Evolutionary conservation across 2,113 vertebrate genomes (phyloP), one percentile per base, ranked within the genome.

Genomic region (Sinocyclocheilus anophthalmus): DNA sequence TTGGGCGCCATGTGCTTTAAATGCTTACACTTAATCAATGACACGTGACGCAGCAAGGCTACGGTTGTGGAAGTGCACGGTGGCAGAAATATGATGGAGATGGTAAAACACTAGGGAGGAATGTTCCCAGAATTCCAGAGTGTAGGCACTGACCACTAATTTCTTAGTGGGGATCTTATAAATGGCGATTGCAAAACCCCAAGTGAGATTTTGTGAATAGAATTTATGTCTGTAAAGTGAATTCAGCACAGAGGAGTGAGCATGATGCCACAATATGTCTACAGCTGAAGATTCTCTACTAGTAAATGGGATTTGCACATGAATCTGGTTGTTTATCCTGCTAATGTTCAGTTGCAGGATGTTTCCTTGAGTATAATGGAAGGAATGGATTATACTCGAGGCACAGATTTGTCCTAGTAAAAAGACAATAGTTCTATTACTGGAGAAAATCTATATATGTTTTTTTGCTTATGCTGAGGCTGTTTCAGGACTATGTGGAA

Each of bases 11-110:
- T 53, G 45, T 26, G 50, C 78, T 69, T n/a, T 67, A 80, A 69
- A 84, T 13, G 8, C 30, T 84, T 63, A 18, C 84, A 72, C 63
- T 78, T 84, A 84, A 79, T 90, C 87, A 86, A 48, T 79, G 59
- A 45, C 59, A 30, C 3, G 50, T 85, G 81, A 84, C 59, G 53
- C 84, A 76, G 48, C 76, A 81, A 61, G 18, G 67, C 55, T 24
- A 26, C 11, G 4, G 50, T n/a, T 26, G 24, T n/a, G 3, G 77
- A 67, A 55, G 50, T 45, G 55, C 20, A 55, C 3, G 13, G 0
- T 78, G 84, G 63, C 65, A 88, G 75, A 84, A 88, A 84, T 86
- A 57, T 84, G 84, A 45, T n/a, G 8, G 22, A n/a, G 20, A 22
- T n/a, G 24, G 22, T 45, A 26, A 48, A 33, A 67, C 33, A n/a